Base-by-base conservation (phyloP, 92 coral and sea anemone genomes). In the Porites rus region DNA sequence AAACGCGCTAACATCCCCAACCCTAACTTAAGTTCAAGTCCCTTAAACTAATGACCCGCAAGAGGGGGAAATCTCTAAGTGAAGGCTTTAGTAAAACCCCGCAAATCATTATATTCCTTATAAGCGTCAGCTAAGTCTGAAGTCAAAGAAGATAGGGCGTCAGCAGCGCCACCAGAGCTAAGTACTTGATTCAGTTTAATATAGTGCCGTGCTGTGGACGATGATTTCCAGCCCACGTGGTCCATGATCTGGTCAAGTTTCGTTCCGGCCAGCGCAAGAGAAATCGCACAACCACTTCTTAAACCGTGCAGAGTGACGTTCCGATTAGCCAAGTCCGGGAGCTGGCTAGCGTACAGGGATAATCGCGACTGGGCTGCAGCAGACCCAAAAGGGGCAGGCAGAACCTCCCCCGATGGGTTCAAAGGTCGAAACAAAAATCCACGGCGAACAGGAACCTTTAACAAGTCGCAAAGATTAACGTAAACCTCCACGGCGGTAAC, bases 281-380 rank as follows among this genome's bases (percentile, higher is more conserved):
- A 38, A 38, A 38, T 38, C 46, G 46, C 46, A 38, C 46, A 38
- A 38, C 46, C 46, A 38, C 46, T 38, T 38, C 46, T 38, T 38
- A 38, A 38, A 38, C 46, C 46, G 6, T 38, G 92, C 56, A 75
- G 38, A 18, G 79, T 75, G 43, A 52, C 51, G 65, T 56, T 75
- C 64, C 43, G 65, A 56, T 75, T 56, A 17, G 65, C 79, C 22
- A 75, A 75, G 58, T 64, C 79, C 20, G 79, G 46, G 10, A 53
- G 51, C 52, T 46, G 62, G 10, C 61, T 51, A 73, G 20, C 4
- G 52, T 73, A 73, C 12, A 18, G 14, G 65, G 70, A 52, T 13
- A 84, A 65, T n/a, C 73, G 82, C 43, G 65, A 61, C 31, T 86
- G 28, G 8, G 89, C 84, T n/a, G 89, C 77, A n/a, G 89, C 53